Base-by-base conservation (phyloP, 2,113 vertebrate genomes). In the Etheostoma cragini region DNA sequence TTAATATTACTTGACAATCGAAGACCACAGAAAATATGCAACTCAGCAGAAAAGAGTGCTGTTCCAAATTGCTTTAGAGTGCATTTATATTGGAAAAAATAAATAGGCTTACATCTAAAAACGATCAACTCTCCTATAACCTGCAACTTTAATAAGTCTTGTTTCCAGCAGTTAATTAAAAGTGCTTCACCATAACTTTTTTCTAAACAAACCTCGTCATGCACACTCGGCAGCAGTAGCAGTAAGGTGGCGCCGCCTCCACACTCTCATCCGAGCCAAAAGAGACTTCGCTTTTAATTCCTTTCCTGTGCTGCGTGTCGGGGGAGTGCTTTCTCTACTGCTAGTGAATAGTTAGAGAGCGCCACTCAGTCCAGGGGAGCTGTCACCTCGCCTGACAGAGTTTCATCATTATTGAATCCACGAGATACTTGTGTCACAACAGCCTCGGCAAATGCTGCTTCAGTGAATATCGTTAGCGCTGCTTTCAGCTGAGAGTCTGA, bases 371-470 rank as follows among this genome's bases (percentile, higher is more conserved):
- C 62, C 72, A 79, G 64, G 50, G 67, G 19, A 68, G 70, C 60
- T 68, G 82, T 73, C 76, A 75, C 57, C 78, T 71, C 11, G 1
- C 26, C 86, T 82, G 78, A 82, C 68, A 62, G 67, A 56, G 50
- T 57, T 54, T 84, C 82, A 80, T 85, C 72, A 78, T 75, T 64
- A 78, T 3, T 26, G 45, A 21, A 62, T 60, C 62, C 76, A 62
- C 30, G 10, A 19, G 60, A 76, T 74, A 24, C n/a, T 33, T 65
- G 70, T 45, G 54, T 63, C 78, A 84, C 82, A 56, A 15, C 78
- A 60, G 21, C 14, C 13, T 4, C 49, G n/a, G 49, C n/a, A 24
- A 67, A 87, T 3, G 58, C 66, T 13, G 73, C 66, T 49, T 19
- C 57, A 33, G 42, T 58, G 83, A 70, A 73, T 76, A 60, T 80